Evolutionary conservation across 1,140 invertebrate genomes (phyloP), one percentile per base, ranked within the genome.

Genomic region (Magallana angulata): DNA sequence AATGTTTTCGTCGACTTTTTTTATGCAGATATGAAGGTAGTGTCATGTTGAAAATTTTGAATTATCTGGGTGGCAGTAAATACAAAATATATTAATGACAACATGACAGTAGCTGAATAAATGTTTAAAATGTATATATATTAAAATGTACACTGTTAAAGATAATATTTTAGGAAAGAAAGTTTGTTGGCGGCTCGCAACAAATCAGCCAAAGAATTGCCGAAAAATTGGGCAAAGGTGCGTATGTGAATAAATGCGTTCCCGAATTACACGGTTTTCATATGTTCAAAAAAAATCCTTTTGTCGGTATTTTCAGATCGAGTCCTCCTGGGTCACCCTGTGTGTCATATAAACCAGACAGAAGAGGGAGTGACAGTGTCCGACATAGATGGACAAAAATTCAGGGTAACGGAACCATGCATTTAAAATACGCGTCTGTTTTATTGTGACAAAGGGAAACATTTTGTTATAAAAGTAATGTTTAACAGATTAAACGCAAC

Each of bases 151-250:
- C 36, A 48, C 2, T 5, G 2, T 48, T 48, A 5, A 4, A 48
- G 36, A 4, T 4, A 64, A 64, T 18, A 16, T 76, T 82, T 60
- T 30, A 94, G 93, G 95, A 95, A 87, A 89, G 93, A 62, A 95
- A 95, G 88, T 92, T 95, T 81, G 89, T 92, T 62, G 94, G 94
- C 62, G 95, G 95, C 30, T 92, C 92, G 14, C 92, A 93, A 82
- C 94, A 95, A 85, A 91, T 95, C 14, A 94, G 93, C 89, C 86
- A 92, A 64, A 90, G 91, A 85, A 92, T 95, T 12, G 92, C 93
- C 6, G 91, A 93, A 83, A 90, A 86, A 30, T 59, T 95, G 6
- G 93, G 92, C 80, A 85, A 87, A 81, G 91, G 91, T 92, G n/a
- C 12, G 59, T 60, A 60, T 12, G 16, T 62, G 5, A n/a, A 62